Evolutionary conservation across 2,797 vertebrate genomes (phyloP), one percentile per base, ranked within the genome.

Genomic region (Scolopax bukidnonensis): DNA sequence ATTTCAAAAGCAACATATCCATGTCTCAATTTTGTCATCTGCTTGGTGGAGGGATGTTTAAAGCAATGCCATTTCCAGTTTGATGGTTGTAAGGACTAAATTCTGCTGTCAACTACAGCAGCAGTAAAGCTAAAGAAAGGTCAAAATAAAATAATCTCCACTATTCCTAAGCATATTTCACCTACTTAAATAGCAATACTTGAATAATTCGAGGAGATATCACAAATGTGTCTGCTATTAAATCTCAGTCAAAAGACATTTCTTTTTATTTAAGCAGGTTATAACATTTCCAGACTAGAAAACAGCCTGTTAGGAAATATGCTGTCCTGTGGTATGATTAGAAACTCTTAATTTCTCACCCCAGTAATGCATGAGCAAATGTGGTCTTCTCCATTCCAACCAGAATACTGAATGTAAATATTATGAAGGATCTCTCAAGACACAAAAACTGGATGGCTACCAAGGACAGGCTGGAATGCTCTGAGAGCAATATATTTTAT

Each of bases 371-470:
- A 67, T 4, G 68, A 89, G 94, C 69, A 91, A 95, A 90, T 53
- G 56, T 38, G 38, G 21, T 64, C 77, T 87, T 90, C 87, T 82
- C 74, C 70, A 68, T 77, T 96, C 70, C 80, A 87, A 86, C 84
- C 30, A 87, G 77, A 90, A 68, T 92, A 95, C 77, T 71, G 94
- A 87, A 93, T 56, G n/a, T 84, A 93, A 95, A 95, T 79, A 77
- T 90, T 92, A 74, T 87, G 51, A 89, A 79, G 56, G 48, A 82
- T 82, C 36, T 81, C 69, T 89, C 4, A 13, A 84, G 56, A 86
- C 27, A 79, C n/a, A 86, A 38, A 90, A 41, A 82, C 15, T 93
- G 85, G 70, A 90, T 79, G 38, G 38, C 32, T 84, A 95, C 59
- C 60, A 90, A 75, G 15, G 45, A 50, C 63, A 87, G 40, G 14